Base-by-base conservation (phyloP, 2,113 vertebrate species). In the Nasalis larvatus region DNA sequence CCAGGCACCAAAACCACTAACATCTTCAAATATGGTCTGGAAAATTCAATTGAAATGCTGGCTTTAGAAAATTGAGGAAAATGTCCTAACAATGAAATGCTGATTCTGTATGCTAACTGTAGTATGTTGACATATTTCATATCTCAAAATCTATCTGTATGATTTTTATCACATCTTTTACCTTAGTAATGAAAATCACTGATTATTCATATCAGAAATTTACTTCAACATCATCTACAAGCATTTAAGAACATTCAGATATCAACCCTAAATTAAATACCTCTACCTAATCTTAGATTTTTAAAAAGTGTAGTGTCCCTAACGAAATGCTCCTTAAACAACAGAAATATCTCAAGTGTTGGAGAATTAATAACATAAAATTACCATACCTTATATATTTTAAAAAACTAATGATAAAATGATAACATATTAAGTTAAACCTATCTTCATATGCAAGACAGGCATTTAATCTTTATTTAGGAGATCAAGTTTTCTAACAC, bases 1-100 rank as follows among this genome's bases (percentile, higher is more conserved):
- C 99, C 99, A 99, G 0, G 99, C 99, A 87, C 99, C 99, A 69
- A 99, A 99, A 6, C 99, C 99, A 98, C 99, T 99, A 0, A 99
- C 99, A 63, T 99, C 99, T 98, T 99, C 99, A 98, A 99, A 99
- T 99, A 99, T 99, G 0, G 99, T 99, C 99, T 99, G 86, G 8
- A 97, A 97, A 97, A 97, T 27, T 47, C 40, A 86, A 90, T 52
- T 35, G 35, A 86, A 94, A 97, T 21, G 21, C n/a, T 66, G 66
- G 76, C n/a, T 81, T 97, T 14, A 97, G 81, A 96, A 95, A 92
- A 6, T 3, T 37, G 13, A 90, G 10, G 45, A 74, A 69, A 68
- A 66, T 37, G 6, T 74, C 42, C 32, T 54, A 56, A 74, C 52
- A 27, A 52, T 40, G 20, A 95, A 88, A 54, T 66, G 42, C 35